A percentile compares a stretch with the other conserved stretches of the same genome.
These are phyloP conservation scores for Pardosa pseudoannulata DNA, from an alignment of 2,888 invertebrate species.

Conservation along the genomic window DNA sequence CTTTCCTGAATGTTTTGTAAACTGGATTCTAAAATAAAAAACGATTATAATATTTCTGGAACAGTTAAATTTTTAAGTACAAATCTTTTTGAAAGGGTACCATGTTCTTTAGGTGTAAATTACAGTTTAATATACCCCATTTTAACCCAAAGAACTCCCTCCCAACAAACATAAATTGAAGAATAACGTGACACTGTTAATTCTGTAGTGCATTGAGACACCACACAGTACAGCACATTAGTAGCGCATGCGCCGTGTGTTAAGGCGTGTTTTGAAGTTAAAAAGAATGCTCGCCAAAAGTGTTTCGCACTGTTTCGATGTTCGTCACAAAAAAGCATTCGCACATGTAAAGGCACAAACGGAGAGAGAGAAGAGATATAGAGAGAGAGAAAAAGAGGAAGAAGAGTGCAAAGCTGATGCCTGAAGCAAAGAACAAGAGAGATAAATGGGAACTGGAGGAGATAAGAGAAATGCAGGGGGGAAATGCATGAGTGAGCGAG, in stretches of 20 bases:
- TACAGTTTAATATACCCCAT: no score
- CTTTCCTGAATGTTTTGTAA: no score
- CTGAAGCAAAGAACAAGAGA: constrained; percentile 32
- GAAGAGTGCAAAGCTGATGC: constrained; percentile 72
- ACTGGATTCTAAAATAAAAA: no score
- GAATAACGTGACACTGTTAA: no score
- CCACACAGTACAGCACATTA: not conserved
- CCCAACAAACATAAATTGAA: no score
- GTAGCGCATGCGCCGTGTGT: not conserved
- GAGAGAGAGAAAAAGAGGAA: constrained; percentile 55
- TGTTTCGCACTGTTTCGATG: not conserved
- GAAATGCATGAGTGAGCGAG: constrained; percentile 52
- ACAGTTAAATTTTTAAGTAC: no score
- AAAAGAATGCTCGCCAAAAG: not conserved
- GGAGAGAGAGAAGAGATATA: not conserved
- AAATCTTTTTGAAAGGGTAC: no score
- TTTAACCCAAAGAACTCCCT: no score
- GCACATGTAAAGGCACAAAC: not conserved
- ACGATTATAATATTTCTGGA: no score
- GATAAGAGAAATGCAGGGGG: constrained; percentile 51
- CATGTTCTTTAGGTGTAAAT: no score
- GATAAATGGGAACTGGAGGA: constrained; percentile 45
- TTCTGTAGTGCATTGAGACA: not conserved
- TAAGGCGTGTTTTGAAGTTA: constrained; percentile 5
- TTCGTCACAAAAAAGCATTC: not conserved